Evolutionary conservation across 2,888 invertebrate genomes (phyloP), one percentile per base, ranked within the genome.

Genomic region (Sphinx pinastri): DNA sequence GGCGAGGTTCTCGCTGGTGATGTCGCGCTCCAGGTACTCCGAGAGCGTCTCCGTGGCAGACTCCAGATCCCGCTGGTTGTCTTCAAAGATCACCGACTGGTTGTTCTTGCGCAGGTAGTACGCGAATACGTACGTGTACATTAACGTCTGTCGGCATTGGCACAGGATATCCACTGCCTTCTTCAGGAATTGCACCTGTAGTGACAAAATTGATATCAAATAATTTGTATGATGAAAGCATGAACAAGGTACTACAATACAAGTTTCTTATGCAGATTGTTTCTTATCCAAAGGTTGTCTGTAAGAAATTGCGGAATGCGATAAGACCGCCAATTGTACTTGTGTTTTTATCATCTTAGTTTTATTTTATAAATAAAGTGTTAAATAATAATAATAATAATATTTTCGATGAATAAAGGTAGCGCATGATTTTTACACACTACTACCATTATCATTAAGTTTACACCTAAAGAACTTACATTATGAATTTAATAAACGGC

Each of bases 61-160:
- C 94, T 99, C 99, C 83, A 99, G 95, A 95, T 99, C 99, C 85
- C 97, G 97, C 95, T 99, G 99, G 95, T 99, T 99, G 93, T 98
- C 98, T 95, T 99, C 99, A 92, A 99, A 99, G 90, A 99, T 99
- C 93, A 98, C 97, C 84, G 99, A 98, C 94, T 99, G 99, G 95
- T 99, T 99, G 95, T 98, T 99, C 95, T 99, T 98, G 91, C 96
- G 96, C 88, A 99, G 95, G 93, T 99, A 99, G 94, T 98, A 99
- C 83, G 99, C 99, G 95, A 99, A 99, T 79, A 99, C 99, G 91
- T 99, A 99, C 68, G 99, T 99, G 95, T 98, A 99, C 99, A 99
- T 99, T 71, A 99, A 95, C 19, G 99, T 99, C 92, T 99, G 99
- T 77, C 99, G 96, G 94, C 99, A 99, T 91, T 98, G 98, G 94